Evolutionary conservation across 1,140 invertebrate genomes (phyloP), one percentile per base, ranked within the genome.

Genomic region (Copidosoma floridanum): DNA sequence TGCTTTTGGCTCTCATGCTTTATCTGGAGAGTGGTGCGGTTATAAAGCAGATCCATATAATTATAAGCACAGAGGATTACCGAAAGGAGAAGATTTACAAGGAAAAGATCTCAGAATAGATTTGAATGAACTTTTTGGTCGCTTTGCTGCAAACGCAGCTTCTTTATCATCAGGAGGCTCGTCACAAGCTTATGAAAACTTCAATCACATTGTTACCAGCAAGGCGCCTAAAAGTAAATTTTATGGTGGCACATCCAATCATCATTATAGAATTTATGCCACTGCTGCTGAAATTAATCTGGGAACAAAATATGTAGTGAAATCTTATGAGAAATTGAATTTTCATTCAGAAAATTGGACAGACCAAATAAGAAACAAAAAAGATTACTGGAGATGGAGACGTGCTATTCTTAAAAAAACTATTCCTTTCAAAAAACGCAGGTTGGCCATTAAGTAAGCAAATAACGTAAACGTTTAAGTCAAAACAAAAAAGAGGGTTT

Each of bases 201-300:
- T 65, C 18, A 65, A 62, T 10, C 18, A 62, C 12, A 16, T 47
- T 20, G 59, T 62, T 0, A 24, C n/a, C 2, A 54, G 44, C 3
- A 62, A 65, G 56, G 64, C 52, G 37, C 64, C 55, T 21, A 65
- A 65, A 51, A 61, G 6, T 7, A 51, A n/a, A 2, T 61, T 61
- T 53, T 65, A 27, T 35, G 59, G 64, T 4, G 64, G 58, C 0
- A 65, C 55, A 51, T 16, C 26, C 18, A 57, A 55, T 52, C 50
- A 65, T 26, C 38, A 44, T 11, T 61, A 32, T 37, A 29, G 58
- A 2, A 58, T 65, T 14, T 24, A 48, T 21, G 58, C 58, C 11
- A 57, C 63, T 12, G 57, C 48, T 18, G 63, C 57, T 12, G 53
- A 65, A 38, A 50, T 20, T 12, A 65, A 65, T 44, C 0, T 61